phyloP scores from a whole-genome alignment of 2,797 vertebrate genomes.

The Lepilemur ruficaudatus region DNA sequence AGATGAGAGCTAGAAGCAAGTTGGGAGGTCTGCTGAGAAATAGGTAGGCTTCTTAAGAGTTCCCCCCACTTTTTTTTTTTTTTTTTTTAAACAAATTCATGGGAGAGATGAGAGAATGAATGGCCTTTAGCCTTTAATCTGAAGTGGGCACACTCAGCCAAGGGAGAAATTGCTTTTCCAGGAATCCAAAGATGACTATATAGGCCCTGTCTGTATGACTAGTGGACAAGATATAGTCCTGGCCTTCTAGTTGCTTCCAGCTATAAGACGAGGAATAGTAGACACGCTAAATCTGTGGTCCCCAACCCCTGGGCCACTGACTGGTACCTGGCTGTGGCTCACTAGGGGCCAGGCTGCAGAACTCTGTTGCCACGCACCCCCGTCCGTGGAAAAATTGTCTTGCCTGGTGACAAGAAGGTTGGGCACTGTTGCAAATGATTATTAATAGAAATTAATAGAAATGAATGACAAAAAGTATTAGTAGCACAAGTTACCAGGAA shows the following conservation, averaged over 20 bases:
- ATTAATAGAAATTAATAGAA: constrained; percentile 21
- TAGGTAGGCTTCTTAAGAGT: not conserved
- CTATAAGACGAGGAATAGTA: not conserved
- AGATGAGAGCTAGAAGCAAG: not conserved
- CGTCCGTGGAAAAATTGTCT: too few relatives aligned
- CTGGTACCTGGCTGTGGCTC: too few relatives aligned
- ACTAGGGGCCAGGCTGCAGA: too few relatives aligned
- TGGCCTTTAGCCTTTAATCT: constrained; percentile 20
- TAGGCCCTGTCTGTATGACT: not conserved
- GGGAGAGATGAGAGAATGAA: not conserved
- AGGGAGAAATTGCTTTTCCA: not conserved
- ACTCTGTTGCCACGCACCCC: too few relatives aligned
- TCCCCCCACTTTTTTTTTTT: not conserved
- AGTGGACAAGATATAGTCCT: not conserved
- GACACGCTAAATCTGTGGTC: not conserved
- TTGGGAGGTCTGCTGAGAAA: not conserved
- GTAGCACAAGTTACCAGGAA: not conserved
- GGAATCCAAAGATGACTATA: not conserved
- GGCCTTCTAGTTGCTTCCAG: not conserved
- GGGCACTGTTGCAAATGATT: not conserved
- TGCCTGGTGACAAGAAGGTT: too few relatives aligned
- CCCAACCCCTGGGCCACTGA: too few relatives aligned
- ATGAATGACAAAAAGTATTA: not conserved
- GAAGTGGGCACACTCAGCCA: not conserved
- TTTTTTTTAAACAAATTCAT: not conserved